Conservation (phyloP, 2,888 invertebrate genomes). For the Hypomecis punctinalis region DNA sequence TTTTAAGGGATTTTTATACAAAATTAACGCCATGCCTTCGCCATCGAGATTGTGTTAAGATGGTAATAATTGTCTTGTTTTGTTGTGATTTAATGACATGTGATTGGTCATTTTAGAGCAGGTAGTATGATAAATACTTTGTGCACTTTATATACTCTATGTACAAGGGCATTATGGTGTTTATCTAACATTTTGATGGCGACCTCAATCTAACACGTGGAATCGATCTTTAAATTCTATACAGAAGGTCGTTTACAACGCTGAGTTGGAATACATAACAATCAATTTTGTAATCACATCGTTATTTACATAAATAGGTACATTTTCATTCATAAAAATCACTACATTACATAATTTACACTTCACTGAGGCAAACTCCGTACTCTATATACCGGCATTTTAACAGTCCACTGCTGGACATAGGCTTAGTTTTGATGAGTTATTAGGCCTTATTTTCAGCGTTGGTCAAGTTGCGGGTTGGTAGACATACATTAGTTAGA, state of each 20-base stretch:
- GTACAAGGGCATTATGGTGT: conserved; percentile 1
- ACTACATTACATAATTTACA: conserved; percentile 3
- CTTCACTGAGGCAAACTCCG: background rate
- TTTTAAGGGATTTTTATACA: no score
- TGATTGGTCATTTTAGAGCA: no score
- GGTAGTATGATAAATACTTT: background rate
- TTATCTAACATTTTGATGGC: conserved; percentile 7
- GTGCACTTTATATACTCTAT: background rate
- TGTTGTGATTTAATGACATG: no score
- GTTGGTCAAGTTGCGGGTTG: no score
- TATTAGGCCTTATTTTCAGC: no score
- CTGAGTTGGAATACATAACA: background rate
- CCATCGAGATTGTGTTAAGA: no score
- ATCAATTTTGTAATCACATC: conserved; percentile 4
- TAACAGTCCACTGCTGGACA: no score
- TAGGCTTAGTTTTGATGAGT: no score
- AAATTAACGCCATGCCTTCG: no score
- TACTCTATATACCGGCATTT: no score
- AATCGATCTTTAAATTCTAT: conserved; percentile 2
- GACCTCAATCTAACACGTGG: conserved; percentile 13
- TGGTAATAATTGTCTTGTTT: no score
- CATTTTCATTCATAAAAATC: conserved; percentile 11
- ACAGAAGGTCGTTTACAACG: conserved; percentile 10
- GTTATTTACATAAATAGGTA: background rate
- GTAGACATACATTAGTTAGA: no score